Percentiles rank a stretch among this genome's conserved stretches.
Evolutionary conservation across 2,797 vertebrate species (phyloP).

Genomic region (Siniperca obscura): DNA sequence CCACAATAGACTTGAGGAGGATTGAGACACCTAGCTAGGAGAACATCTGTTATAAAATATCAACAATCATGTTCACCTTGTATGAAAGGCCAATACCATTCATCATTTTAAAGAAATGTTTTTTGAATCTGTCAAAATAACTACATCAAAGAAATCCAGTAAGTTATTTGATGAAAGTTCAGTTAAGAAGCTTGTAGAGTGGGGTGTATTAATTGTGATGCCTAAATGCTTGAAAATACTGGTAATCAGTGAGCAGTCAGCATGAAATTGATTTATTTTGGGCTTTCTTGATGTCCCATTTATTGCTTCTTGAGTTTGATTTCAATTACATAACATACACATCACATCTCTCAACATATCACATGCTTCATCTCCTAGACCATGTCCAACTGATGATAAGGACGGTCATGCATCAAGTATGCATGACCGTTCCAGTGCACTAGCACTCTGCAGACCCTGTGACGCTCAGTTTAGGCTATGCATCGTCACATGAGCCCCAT

Average conservation of each 20-base stretch:
- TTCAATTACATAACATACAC: background rate
- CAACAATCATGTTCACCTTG: background rate
- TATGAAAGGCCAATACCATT: background rate
- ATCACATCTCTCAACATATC: conserved; percentile 1
- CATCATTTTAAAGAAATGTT: background rate
- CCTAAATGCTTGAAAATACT: background rate
- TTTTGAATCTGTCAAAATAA: background rate
- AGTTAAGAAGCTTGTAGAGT: background rate
- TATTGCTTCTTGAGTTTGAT: conserved; percentile 5
- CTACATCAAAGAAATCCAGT: background rate
- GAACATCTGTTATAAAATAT: background rate
- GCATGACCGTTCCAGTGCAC: conserved; percentile 26
- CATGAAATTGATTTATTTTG: background rate
- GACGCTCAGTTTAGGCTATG: conserved; percentile 18
- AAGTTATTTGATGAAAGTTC: background rate
- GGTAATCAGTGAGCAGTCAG: background rate
- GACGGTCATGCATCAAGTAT: background rate
- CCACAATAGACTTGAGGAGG: background rate
- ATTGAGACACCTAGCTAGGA: background rate
- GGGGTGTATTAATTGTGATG: no score
- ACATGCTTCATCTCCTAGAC: background rate
- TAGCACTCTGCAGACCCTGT: conserved; percentile 10
- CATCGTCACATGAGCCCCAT: conserved; percentile 28
- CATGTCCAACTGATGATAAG: background rate
- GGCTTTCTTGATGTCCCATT: background rate